Base-by-base conservation (phyloP, 2,797 vertebrate species). In the Fistularia tabacaria region DNA sequence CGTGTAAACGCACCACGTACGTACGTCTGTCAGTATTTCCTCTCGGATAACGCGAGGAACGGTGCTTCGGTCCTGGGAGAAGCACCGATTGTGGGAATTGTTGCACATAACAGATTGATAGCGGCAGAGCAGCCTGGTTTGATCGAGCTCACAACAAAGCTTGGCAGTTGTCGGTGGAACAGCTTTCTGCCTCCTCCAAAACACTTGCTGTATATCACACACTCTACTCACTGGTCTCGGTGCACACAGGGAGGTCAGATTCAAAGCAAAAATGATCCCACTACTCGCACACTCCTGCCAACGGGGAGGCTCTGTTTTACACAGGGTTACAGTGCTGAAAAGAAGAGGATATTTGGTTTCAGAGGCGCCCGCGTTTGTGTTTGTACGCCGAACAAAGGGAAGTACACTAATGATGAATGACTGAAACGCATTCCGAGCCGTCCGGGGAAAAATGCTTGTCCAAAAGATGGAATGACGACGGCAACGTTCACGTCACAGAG, bases 81-180 rank as follows among this genome's bases (percentile, higher is more conserved):
- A 64, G 49, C 9, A n/a, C 25, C 5, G 25, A 25, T 25, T 25
- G 5, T 25, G 25, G 25, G 25, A 60, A 69, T 53, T 50, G 64
- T 69, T 66, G 57, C 63, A 66, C 66, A 54, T 71, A 84, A 74
- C 74, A 77, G 69, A 77, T 70, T 84, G 77, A 70, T 52, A 68
- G 42, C 61, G 69, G 76, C 62, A 56, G 59, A 74, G 62, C 5
- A n/a, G 47, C 61, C 49, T 48, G 57, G 65, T 81, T 54, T 73
- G 63, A 82, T 73, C 25, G 38, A 66, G 57, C 71, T 66, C 55
- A 46, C 53, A 50, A 40, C 68, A 66, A 51, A 68, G 66, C 61
- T 76, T 81, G 83, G 83, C 76, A 77, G 64, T 46, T 64, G 61
- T 74, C 49, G 51, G 68, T 57, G 56, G 54, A 76, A 65, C 75